Percentiles rank a stretch among this genome's conserved stretches.
Conservation (phyloP, 2,888 invertebrate species). For the Coelogynopora nodosa region DNA sequence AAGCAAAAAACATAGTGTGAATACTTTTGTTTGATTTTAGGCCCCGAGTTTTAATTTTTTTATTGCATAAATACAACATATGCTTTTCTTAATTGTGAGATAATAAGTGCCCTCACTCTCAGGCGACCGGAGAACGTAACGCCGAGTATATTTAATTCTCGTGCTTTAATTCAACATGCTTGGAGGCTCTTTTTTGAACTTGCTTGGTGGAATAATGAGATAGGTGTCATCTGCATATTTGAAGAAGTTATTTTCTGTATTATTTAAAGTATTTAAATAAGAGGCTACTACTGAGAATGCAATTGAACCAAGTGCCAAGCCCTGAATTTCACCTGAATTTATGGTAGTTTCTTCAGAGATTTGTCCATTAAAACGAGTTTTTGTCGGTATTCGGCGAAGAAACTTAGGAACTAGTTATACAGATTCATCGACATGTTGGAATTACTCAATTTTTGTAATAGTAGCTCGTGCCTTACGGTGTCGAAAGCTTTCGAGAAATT, state of each 20-base stretch:
- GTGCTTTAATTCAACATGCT: not conserved
- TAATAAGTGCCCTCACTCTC: not conserved
- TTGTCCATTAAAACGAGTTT: not conserved
- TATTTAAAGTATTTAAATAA: too few relatives aligned
- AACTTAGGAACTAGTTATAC: not conserved
- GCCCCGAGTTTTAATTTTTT: too few relatives aligned
- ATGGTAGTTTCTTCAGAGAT: not conserved
- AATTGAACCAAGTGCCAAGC: not conserved
- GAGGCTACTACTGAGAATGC: too few relatives aligned
- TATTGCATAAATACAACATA: too few relatives aligned
- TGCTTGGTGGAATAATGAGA: not conserved
- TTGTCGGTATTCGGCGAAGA: not conserved
- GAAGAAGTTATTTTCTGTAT: too few relatives aligned
- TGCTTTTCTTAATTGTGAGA: not conserved
- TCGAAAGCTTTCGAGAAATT: not conserved
- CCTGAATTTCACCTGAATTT: not conserved
- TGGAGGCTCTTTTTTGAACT: not conserved
- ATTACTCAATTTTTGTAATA: not conserved
- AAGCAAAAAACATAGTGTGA: not conserved
- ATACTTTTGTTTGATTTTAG: too few relatives aligned
- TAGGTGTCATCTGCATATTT: not conserved
- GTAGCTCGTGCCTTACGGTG: not conserved
- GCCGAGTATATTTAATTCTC: not conserved
- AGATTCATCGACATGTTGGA: not conserved
- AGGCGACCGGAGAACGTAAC: not conserved